These are phyloP conservation scores for Leucoptera coffeella DNA, from an alignment of 2,888 invertebrate species.

Conservation along the genomic window DNA sequence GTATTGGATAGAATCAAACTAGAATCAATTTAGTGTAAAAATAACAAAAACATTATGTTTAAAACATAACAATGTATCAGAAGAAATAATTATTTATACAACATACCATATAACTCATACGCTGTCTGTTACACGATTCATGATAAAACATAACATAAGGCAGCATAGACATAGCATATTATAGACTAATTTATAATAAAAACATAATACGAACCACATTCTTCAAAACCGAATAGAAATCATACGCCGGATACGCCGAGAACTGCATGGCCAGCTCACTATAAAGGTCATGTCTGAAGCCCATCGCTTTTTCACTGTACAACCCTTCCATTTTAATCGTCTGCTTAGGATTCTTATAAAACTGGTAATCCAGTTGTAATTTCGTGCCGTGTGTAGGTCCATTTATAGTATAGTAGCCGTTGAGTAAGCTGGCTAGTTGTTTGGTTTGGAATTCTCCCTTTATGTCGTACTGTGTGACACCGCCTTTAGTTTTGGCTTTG, in stretches of 20 bases:
- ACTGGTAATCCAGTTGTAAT: slow-evolving; percentile 61
- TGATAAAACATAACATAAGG: too few species aligned
- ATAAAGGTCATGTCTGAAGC: slow-evolving; percentile 52
- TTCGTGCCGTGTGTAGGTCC: slow-evolving; percentile 51
- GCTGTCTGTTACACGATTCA: too few species aligned
- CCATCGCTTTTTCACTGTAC: slow-evolving; percentile 50
- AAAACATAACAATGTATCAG: too few species aligned
- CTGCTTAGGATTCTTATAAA: slow-evolving; percentile 52
- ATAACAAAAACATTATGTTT: too few species aligned
- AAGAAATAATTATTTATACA: too few species aligned
- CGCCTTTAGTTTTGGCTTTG: slow-evolving; percentile 37
- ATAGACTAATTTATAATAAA: background rate
- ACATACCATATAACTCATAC: too few species aligned
- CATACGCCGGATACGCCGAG: slow-evolving; percentile 69
- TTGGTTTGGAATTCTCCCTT: slow-evolving; percentile 73
- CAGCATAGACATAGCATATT: too few species aligned
- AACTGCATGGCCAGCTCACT: slow-evolving; percentile 65
- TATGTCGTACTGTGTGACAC: slow-evolving; percentile 71
- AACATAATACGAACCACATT: slow-evolving; percentile 55
- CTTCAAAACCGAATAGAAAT: slow-evolving; percentile 59
- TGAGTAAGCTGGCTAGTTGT: slow-evolving; percentile 63
- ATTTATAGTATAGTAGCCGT: slow-evolving; percentile 62
- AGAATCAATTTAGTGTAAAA: too few species aligned
- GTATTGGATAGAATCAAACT: too few species aligned
- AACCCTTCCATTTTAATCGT: slow-evolving; percentile 42